These are phyloP conservation scores for Malurus splendens DNA, from an alignment of 2,797 vertebrate genomes.

Conservation along the genomic window DNA sequence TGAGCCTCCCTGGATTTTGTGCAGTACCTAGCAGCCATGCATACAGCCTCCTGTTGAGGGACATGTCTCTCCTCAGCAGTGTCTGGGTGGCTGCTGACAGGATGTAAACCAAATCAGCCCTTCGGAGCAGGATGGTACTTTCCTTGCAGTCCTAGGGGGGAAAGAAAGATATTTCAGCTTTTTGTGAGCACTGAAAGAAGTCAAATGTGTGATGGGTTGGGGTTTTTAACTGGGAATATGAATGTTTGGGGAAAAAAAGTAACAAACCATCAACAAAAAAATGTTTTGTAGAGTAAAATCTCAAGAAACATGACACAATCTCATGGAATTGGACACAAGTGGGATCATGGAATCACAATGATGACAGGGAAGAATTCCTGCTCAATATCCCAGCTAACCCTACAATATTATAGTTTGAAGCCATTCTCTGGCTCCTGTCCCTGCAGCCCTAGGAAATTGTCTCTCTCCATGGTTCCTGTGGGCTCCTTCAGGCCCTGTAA, in stretches of 20 bases:
- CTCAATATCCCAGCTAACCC: fast-evolving
- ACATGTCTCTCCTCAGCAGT: conserved; percentile 95
- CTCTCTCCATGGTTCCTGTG: neutral
- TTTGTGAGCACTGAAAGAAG: neutral
- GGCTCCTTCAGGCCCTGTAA: neutral
- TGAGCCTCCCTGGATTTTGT: neutral
- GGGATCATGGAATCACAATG: neutral
- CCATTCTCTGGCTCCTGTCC: neutral
- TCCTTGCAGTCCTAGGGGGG: conserved; percentile 61
- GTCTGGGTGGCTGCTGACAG: conserved; percentile 87
- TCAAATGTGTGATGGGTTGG: neutral
- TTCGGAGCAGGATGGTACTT: conserved; percentile 70
- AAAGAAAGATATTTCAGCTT: neutral
- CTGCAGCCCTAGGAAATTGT: fast-evolving
- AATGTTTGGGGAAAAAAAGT: neutral
- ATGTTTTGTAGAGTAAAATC: neutral
- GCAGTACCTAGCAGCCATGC: conserved; percentile 90
- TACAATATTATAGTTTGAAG: fast-evolving
- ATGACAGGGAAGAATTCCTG: neutral
- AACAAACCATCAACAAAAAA: neutral
- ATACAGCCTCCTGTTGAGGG: conserved; percentile 92
- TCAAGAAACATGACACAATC: neutral
- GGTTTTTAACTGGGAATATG: neutral
- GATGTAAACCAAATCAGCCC: conserved; percentile 76
- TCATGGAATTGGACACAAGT: neutral